Evolutionary conservation across 92 coral and sea anemone species (phyloP), one percentile per base, ranked within the genome.

Genomic region (Epizoanthus stellaris): DNA sequence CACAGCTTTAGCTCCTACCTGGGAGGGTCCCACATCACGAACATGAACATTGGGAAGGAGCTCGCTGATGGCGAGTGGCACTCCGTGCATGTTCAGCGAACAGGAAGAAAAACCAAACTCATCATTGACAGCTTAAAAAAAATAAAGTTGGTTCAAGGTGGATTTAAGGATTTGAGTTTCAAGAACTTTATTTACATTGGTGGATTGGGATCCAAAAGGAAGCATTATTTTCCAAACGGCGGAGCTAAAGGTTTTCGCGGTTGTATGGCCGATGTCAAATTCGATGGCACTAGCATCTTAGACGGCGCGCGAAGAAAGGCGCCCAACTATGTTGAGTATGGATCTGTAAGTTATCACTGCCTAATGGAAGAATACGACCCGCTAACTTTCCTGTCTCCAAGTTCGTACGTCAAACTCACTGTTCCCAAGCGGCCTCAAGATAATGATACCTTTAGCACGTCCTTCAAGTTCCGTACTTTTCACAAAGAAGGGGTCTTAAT

Each of bases 41-140:
- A 76, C 70, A 81, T 91, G 53, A 60, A 53, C 54, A 82, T 53
- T 11, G 96, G 94, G 8, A 89, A 89, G 60, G 54, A 92, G 2
- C 79, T 96, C 39, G 91, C 87, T 54, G 93, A 96, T 77, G 95
- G 94, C 63, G 57, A 56, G 5, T 96, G 98, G 98, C 98, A 96
- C 89, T 76, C 76, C 34, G 95, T 94, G 34, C 67, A 69, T 7
- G 80, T 96, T 11, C 58, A 53, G 12, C 93, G 95, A 36, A 45
- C 85, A 3, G 85, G 89, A 3, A 88, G 94, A 6, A 61, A 42
- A 34, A 82, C 94, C 0, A 20, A 16, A 1, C 80, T 96, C 0
- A 42, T 80, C 45, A 69, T 96, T 19, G 98, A 96, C 59, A 58
- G 74, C 5, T 67, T 47, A 8, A 20, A 40, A 0, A 70, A 45